Evolutionary conservation across 2,797 vertebrate genomes (phyloP).

Genomic region (Sebastes hubbsi): DNA sequence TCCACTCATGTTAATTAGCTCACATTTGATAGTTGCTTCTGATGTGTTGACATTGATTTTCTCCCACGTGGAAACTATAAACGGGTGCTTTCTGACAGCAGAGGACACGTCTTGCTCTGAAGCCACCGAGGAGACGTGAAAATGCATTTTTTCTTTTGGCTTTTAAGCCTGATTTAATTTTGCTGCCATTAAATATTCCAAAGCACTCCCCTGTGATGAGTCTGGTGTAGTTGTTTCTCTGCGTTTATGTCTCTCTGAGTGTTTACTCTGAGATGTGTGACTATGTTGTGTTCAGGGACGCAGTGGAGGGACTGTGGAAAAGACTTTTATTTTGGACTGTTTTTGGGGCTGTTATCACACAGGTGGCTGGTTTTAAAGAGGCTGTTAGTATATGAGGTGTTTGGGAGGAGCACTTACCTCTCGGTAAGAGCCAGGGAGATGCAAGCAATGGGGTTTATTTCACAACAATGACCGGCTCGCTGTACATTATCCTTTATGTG

Average conservation of each 20-base stretch:
- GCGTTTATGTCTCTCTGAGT: not conserved
- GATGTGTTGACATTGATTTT: constrained; percentile 37
- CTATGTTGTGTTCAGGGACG: not conserved
- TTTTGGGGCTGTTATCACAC: not conserved
- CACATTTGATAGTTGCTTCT: constrained; percentile 32
- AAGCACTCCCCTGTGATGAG: not conserved
- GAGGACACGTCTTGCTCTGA: not conserved
- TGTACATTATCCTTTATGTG: too few relatives aligned
- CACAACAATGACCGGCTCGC: too few relatives aligned
- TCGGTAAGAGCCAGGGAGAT: not conserved
- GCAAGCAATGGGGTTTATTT: too few relatives aligned
- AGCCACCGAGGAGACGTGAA: not conserved
- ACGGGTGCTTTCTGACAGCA: constrained; percentile 2
- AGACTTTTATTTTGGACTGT: not conserved
- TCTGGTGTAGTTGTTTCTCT: not conserved
- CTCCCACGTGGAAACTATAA: not conserved
- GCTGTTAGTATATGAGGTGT: not conserved
- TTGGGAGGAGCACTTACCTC: not conserved
- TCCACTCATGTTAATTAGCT: constrained; percentile 20
- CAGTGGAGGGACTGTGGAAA: not conserved
- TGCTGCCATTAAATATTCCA: constrained; percentile 3
- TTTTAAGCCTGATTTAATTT: constrained; percentile 24
- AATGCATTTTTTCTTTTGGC: not conserved
- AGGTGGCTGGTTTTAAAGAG: not conserved
- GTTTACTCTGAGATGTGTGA: not conserved